Percentiles rank a stretch among this genome's conserved stretches.
Evolutionary conservation across 92 coral and sea anemone species (phyloP).

Genomic region (Epizoanthus illoricatus): DNA sequence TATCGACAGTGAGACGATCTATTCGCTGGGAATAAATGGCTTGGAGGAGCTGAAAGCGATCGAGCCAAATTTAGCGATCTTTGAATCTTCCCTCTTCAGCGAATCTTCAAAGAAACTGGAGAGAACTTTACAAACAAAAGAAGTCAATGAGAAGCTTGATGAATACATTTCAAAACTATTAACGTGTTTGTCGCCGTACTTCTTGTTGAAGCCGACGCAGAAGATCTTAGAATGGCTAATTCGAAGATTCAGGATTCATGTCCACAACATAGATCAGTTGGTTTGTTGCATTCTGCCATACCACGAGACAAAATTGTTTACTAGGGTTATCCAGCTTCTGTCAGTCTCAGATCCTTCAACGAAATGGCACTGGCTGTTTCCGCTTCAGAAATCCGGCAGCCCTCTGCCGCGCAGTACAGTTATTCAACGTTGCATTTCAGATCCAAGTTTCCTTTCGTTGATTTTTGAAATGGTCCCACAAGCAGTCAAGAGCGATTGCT

Average conservation of each 20-base stretch:
- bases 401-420: conserved; percentile 87
- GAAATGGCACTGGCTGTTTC: conserved; percentile 88
- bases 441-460: conserved; percentile 61
- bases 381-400: conserved; percentile 80
- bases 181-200: conserved; percentile 83
- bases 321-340: conserved; percentile 83
- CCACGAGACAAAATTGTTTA: conserved; percentile 93
- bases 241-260: conserved; percentile 83
- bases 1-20: conserved; percentile 93
- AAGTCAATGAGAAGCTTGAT: conserved; percentile 78
- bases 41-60: conserved; percentile 81
- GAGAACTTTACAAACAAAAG: conserved; percentile 78
- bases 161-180: conserved; percentile 69
- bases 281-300: conserved; percentile 81
- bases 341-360: conserved; percentile 68
- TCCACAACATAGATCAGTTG: conserved; percentile 72
- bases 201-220: conserved; percentile 94
- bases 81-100: conserved; percentile 72
- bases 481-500: conserved; percentile 51
- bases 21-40: conserved; percentile 88
- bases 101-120: conserved; percentile 83
- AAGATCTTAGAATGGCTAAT: conserved; percentile 94
- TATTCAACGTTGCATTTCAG: conserved; percentile 78
- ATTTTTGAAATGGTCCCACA: conserved; percentile 79
- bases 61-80: conserved; percentile 66